phyloP scores from a whole-genome alignment of 1,140 invertebrate genomes.

The honey bee (Apis mellifera) region DNA sequence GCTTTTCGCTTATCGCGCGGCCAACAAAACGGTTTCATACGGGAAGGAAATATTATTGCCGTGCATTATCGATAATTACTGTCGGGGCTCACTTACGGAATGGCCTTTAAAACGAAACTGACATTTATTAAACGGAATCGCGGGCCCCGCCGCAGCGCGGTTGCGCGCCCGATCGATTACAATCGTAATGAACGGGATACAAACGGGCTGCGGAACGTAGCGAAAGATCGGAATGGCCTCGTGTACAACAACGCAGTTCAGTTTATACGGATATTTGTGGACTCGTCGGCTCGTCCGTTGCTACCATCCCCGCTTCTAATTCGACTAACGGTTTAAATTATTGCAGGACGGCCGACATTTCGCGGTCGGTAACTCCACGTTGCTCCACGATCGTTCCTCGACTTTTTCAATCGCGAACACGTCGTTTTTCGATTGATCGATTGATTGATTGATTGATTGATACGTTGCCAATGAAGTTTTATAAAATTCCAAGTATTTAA shows the following conservation, averaged over 20 bases:
- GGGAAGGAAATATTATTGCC: constrained; percentile 38
- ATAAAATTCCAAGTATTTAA: no score
- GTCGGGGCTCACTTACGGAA: constrained; percentile 53
- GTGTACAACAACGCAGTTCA: constrained; percentile 12
- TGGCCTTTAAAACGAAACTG: constrained; percentile 61
- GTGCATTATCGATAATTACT: constrained; percentile 61
- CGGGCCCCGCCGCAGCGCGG: constrained; percentile 33
- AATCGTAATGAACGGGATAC: constrained; percentile 60
- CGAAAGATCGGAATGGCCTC: constrained; percentile 51
- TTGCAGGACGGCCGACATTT: constrained; percentile 69
- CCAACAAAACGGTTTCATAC: constrained; percentile 41
- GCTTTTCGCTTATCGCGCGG: background rate
- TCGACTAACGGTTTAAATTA: constrained; percentile 75
- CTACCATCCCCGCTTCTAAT: constrained; percentile 69
- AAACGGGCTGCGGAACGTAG: constrained; percentile 37
- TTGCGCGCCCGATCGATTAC: constrained; percentile 62
- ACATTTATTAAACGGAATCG: constrained; percentile 68
- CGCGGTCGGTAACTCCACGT: constrained; percentile 54
- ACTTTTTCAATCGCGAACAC: constrained; percentile 1
- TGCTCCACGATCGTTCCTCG: constrained; percentile 13
- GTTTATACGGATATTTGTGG: constrained; percentile 66
- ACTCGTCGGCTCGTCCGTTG: constrained; percentile 66
- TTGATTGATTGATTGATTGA: no score
- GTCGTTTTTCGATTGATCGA: no score
- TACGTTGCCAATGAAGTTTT: no score